Evolutionary conservation across 2,888 invertebrate genomes (phyloP).

Genomic region (Macrosoma leucophasiata): DNA sequence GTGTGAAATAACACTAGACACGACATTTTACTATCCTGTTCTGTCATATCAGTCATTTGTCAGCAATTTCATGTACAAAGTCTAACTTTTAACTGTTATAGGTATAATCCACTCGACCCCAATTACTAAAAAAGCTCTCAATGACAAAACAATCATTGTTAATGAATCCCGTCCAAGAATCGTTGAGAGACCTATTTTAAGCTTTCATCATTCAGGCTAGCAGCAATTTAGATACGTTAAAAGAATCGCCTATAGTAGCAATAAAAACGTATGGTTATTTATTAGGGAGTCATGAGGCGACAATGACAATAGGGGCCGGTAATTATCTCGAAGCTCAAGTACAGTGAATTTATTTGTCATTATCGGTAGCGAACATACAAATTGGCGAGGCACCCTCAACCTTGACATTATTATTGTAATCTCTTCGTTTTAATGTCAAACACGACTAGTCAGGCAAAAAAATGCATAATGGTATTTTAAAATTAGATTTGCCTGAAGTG

Average conservation of each 20-base stretch:
- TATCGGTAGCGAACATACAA: conserved; percentile 47
- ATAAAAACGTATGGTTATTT: conserved; percentile 2
- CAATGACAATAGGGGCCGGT: conserved; percentile 33
- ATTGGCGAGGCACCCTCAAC: conserved; percentile 36
- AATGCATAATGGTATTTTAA: no score
- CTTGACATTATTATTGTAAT: conserved; percentile 57
- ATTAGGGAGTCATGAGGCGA: conserved; percentile 21
- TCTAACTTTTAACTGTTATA: conserved; percentile 22
- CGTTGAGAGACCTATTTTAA: conserved; percentile 23
- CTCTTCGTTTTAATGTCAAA: conserved; percentile 31
- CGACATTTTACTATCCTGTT: conserved; percentile 4
- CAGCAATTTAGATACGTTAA: neutral
- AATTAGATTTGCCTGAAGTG: no score
- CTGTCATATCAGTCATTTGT: no score
- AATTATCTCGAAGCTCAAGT: conserved; percentile 29
- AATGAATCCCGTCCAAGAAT: conserved; percentile 49
- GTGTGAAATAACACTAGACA: neutral
- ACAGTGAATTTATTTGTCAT: conserved; percentile 33
- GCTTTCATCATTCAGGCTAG: conserved; percentile 16
- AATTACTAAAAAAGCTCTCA: conserved; percentile 57
- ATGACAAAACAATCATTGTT: conserved; percentile 63
- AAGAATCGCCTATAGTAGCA: conserved; percentile 8
- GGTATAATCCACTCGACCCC: conserved; percentile 58
- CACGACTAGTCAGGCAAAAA: no score
- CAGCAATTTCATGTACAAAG: conserved; percentile 3